Percentiles rank a stretch among this genome's conserved stretches.
phyloP scores from a whole-genome alignment of 2,888 invertebrate species.

The Idaea biselata region DNA sequence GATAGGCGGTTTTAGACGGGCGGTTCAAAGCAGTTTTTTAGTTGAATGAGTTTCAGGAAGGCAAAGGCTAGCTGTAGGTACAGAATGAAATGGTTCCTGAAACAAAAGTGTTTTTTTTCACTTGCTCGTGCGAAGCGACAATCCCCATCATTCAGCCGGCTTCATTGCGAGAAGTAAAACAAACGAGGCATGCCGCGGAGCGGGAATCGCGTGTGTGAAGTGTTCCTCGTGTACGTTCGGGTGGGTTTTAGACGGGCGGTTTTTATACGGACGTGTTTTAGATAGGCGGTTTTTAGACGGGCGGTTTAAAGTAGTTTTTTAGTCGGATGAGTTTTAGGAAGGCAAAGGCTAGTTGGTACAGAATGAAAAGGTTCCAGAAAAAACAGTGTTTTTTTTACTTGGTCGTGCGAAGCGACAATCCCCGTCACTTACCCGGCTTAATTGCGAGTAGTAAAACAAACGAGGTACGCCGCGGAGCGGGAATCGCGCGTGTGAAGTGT shows the following conservation, averaged over 20 bases:
- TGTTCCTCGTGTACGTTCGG: conserved; percentile 37
- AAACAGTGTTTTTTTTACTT: conserved; percentile 45
- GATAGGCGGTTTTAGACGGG: too few relatives aligned
- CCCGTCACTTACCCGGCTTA: conserved; percentile 76
- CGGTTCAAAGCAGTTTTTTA: too few relatives aligned
- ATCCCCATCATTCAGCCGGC: conserved; percentile 75
- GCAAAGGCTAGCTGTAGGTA: neutral
- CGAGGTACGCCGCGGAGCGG: conserved; percentile 52
- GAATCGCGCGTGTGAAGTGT: conserved; percentile 46
- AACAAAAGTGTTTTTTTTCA: conserved; percentile 44
- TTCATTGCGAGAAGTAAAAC: conserved; percentile 77
- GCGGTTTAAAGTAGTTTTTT: too few relatives aligned
- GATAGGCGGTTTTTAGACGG: too few relatives aligned
- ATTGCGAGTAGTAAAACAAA: conserved; percentile 77
- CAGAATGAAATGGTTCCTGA: neutral
- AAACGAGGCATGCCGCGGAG: conserved; percentile 59
- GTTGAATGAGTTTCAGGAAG: too few relatives aligned
- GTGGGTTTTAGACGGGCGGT: conserved; percentile 27
- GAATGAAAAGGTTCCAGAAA: conserved; percentile 1
- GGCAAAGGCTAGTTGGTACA: neutral
- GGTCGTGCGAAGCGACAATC: conserved; percentile 65
- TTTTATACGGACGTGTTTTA: conserved; percentile 12
- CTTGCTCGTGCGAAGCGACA: conserved; percentile 59
- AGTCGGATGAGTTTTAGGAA: too few relatives aligned
- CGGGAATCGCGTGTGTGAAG: conserved; percentile 45